phyloP scores from a whole-genome alignment of 2,888 invertebrate species.

The Athalia rosae region DNA sequence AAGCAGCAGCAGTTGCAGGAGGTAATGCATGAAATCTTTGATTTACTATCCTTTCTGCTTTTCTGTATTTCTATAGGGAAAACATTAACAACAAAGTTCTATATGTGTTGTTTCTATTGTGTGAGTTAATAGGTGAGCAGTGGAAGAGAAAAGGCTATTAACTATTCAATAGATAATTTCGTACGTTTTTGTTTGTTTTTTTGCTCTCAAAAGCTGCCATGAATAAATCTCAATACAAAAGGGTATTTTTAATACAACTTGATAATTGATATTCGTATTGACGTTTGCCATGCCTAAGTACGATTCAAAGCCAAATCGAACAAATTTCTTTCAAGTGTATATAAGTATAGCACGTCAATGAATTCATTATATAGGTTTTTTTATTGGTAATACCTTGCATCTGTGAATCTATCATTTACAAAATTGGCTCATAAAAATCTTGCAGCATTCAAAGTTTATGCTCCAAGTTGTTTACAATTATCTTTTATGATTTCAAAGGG shows the following conservation, averaged over 20 bases:
- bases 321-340: background rate
- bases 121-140: constrained; percentile 1
- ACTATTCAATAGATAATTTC: constrained; percentile 28
- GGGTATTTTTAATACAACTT: constrained; percentile 1
- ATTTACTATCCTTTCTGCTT: constrained; percentile 53
- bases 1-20: constrained; percentile 71
- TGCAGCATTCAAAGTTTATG: background rate
- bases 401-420: background rate
- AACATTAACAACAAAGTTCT: constrained; percentile 1
- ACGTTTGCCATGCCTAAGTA: background rate
- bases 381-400: background rate
- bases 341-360: background rate
- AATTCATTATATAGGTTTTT: background rate
- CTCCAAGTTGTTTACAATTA: background rate
- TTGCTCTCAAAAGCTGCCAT: background rate
- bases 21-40: constrained; percentile 73
- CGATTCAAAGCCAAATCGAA: constrained; percentile 7
- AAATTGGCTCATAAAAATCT: background rate
- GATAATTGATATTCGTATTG: background rate
- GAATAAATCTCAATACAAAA: background rate
- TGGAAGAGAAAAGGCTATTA: constrained; percentile 36
- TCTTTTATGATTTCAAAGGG: constrained; percentile 3
- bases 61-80: constrained; percentile 15
- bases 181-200: constrained; percentile 5
- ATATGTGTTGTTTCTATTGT: constrained; percentile 20